phyloP scores from a whole-genome alignment of 2,888 invertebrate species.

The Entomobrya multifasciata region DNA sequence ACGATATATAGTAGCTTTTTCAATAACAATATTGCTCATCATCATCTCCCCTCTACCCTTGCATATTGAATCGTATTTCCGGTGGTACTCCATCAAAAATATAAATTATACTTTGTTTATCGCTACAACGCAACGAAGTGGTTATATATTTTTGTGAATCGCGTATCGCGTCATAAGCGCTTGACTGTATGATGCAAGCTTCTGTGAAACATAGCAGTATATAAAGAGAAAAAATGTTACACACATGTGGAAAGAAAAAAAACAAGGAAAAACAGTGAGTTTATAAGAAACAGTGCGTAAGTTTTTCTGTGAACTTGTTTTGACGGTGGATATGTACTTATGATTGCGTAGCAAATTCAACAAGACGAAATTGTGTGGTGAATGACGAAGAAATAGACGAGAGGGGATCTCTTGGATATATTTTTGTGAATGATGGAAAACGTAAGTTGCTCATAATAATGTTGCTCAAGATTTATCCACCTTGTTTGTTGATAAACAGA shows the following conservation, averaged over 20 bases:
- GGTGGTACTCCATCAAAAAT: slow-evolving; percentile 42
- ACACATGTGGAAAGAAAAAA: background rate
- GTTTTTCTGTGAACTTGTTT: slow-evolving; percentile 7
- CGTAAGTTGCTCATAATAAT: slow-evolving; percentile 3
- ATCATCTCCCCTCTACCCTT: background rate
- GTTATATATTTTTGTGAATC: background rate
- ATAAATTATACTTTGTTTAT: slow-evolving; percentile 35
- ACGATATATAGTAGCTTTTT: too few relatives aligned
- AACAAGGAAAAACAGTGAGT: background rate
- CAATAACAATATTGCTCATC: background rate
- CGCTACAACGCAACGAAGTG: background rate
- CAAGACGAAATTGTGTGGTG: background rate
- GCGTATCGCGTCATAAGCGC: background rate
- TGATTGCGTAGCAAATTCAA: background rate
- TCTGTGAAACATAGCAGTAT: background rate
- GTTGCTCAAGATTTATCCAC: background rate
- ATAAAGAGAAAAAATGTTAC: background rate
- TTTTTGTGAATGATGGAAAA: slow-evolving; percentile 8
- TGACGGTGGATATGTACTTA: background rate
- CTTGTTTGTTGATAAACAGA: background rate
- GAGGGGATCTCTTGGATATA: background rate
- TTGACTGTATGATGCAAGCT: background rate
- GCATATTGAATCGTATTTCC: slow-evolving; percentile 30
- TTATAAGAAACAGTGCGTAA: background rate
- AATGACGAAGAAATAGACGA: background rate